Base-by-base conservation (phyloP, 2,888 invertebrate species). In the Neoitamus cyanurus region DNA sequence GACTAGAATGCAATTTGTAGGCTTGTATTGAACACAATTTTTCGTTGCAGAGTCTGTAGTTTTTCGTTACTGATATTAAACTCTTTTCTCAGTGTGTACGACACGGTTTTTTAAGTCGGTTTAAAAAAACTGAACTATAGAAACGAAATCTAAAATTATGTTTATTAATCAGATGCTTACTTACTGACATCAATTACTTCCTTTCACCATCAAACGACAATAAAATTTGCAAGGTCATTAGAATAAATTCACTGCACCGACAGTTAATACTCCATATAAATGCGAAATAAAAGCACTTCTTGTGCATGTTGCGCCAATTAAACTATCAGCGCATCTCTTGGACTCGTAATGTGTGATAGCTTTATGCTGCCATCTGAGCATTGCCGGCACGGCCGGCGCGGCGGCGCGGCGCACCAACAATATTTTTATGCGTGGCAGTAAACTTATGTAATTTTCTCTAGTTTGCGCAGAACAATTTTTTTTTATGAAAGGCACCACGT, bases 391-490 rank as follows among this genome's bases (percentile, higher is more conserved):
- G n/a, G n/a, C n/a, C n/a, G n/a, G n/a, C n/a, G n/a, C n/a, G n/a
- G n/a, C n/a, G n/a, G n/a, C n/a, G n/a, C n/a, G 42, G 13, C 13
- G n/a, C 42, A 4, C 42, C 4, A 13, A 42, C 42, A 9, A 28
- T n/a, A n/a, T 20, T 46, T 25, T 36, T n/a, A 13, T 11, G 46
- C 48, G 46, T 13, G 1, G 46, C 11, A 28, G 5, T 28, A n/a
- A 78, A 28, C 7, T 42, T 28, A 6, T 46, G 48, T 15, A 78
- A 78, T 46, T 48, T 78, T 78, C 31, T 78, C 46, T 46, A 78
- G 28, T 46, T 42, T 28, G n/a, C 30, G 48, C 28, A 77, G 28
- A 28, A 77, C 1, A 46, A 25, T 25, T 77, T 77, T 28, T 46
- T 46, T 48, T 48, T 30, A 78, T 78, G n/a, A 42, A n/a, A n/a